These are phyloP conservation scores for Brachystomella parvula DNA, from an alignment of 1,140 invertebrate species.

Conservation along the genomic window DNA sequence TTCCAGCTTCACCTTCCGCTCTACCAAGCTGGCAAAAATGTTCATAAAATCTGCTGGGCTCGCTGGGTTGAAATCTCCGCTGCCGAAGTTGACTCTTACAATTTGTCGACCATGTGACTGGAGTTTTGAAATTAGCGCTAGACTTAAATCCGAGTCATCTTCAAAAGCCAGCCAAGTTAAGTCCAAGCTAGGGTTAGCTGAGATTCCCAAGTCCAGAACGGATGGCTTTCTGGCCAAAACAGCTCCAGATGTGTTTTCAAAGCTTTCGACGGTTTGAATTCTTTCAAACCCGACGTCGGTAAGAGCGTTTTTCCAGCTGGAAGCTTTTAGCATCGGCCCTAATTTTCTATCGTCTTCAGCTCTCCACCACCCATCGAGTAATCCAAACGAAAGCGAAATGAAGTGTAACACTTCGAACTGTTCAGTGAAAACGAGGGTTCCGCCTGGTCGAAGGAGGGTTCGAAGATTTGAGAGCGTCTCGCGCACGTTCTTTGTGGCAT, in stretches of 20 bases:
- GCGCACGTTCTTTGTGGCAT: conserved; percentile 12
- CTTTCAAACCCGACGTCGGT: conserved; percentile 8
- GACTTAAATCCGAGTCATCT: neutral
- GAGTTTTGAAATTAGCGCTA: neutral
- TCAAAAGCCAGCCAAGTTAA: neutral
- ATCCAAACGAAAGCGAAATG: neutral
- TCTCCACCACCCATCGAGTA: conserved; percentile 4
- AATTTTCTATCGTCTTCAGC: conserved; percentile 7
- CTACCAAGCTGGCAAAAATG: neutral
- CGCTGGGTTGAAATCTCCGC: too few species aligned
- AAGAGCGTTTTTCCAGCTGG: conserved; percentile 5
- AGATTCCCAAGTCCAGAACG: neutral
- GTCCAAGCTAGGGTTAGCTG: neutral
- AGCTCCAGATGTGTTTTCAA: neutral
- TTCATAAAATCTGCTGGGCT: too few species aligned
- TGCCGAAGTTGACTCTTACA: neutral
- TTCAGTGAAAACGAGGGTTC: conserved; percentile 9
- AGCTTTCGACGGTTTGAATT: neutral
- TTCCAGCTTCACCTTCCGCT: neutral
- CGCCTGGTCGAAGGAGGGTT: neutral
- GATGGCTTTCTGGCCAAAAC: neutral
- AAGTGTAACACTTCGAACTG: neutral
- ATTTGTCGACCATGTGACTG: neutral
- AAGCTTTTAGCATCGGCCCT: neutral
- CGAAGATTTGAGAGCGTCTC: conserved; percentile 1